A percentile compares a stretch with the other conserved stretches of the same genome.
phyloP scores from a whole-genome alignment of 2,113 vertebrate species.

The Trochalopteron elliotii region DNA sequence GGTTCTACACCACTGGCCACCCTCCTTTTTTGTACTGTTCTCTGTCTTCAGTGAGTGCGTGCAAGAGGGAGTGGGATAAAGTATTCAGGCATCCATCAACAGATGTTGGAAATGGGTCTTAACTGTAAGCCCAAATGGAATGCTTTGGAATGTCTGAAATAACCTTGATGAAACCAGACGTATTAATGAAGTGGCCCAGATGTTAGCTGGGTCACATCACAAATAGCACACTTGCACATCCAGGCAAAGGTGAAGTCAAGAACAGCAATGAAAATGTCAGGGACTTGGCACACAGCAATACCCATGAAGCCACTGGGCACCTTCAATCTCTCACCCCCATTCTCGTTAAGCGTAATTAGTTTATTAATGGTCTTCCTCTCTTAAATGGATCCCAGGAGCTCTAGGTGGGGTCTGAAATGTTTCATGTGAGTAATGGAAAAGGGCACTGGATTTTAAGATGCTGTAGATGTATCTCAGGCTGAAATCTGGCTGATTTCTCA shows the following conservation, averaged over 20 bases:
- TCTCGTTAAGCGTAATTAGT: not conserved
- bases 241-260: not conserved
- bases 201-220: not conserved
- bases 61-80: not conserved
- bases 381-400: not conserved
- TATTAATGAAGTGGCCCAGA: not conserved
- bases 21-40: not conserved
- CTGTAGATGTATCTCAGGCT: not conserved
- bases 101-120: not conserved
- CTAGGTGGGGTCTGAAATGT: not conserved
- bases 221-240: not conserved
- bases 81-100: not conserved
- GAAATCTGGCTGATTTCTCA: not conserved
- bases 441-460: not conserved
- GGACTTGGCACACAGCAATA: not conserved
- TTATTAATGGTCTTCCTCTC: not conserved
- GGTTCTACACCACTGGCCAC: not conserved
- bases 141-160: not conserved
- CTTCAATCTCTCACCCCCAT: not conserved
- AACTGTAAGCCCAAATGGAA: not conserved
- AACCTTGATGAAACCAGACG: not conserved
- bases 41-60: not conserved
- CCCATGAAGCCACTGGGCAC: not conserved
- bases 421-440: not conserved
- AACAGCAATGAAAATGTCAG: not conserved